Conservation (phyloP, 2,113 vertebrate species). For the Alosa alosa region DNA sequence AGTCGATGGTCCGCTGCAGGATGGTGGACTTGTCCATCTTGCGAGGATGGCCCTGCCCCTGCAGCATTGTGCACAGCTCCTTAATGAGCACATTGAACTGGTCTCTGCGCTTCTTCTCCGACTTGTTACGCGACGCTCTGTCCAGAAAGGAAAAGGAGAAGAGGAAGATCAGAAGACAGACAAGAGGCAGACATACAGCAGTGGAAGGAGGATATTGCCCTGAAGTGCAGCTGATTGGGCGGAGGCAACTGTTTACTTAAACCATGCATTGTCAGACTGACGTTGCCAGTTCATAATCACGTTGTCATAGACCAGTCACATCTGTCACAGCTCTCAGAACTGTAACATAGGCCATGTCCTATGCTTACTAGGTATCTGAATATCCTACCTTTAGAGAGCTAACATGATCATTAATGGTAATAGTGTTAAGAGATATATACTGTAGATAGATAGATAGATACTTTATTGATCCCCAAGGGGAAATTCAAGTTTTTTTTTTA, state of each 20-base stretch:
- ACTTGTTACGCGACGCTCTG: constrained; percentile 81
- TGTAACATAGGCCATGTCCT: too few species aligned
- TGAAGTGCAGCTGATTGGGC: background rate
- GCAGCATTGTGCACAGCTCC: constrained; percentile 81
- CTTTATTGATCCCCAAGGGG: too few species aligned
- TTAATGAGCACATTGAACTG: constrained; percentile 82
- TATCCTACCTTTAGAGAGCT: too few species aligned
- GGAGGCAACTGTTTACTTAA: too few species aligned
- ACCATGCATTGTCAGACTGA: background rate
- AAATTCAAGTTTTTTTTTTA: too few species aligned
- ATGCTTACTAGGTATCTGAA: too few species aligned
- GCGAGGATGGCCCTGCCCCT: constrained; percentile 77
- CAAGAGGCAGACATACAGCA: background rate
- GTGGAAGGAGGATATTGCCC: background rate
- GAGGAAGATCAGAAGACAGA: background rate
- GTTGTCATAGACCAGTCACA: too few species aligned
- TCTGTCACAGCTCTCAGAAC: too few species aligned
- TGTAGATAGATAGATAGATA: too few species aligned
- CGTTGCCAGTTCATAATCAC: too few species aligned
- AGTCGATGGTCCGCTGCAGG: constrained; percentile 78
- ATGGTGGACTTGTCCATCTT: constrained; percentile 85
- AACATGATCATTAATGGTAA: too few species aligned
- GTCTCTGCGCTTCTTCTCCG: constrained; percentile 82
- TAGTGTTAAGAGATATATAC: too few species aligned
- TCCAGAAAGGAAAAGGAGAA: background rate